phyloP scores from a whole-genome alignment of 2,113 vertebrate species.

The Propithecus coquereli region DNA sequence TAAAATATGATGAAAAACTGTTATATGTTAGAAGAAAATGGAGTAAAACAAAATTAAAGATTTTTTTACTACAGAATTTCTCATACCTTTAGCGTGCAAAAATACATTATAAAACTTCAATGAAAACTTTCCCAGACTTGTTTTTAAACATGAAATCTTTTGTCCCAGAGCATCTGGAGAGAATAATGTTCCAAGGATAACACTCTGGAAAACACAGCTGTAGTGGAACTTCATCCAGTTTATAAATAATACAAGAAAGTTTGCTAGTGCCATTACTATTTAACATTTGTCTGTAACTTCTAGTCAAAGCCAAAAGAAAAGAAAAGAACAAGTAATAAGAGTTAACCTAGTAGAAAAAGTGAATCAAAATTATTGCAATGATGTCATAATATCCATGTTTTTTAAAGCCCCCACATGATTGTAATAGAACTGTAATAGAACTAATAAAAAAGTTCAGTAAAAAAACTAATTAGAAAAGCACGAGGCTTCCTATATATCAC shows the following conservation, averaged over 20 bases:
- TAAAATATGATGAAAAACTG: slow-evolving; percentile 10
- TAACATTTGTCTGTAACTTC: not conserved
- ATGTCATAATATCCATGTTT: not conserved
- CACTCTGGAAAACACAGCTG: not conserved
- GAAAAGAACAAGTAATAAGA: not conserved
- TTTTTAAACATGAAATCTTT: not conserved
- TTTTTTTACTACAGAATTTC: not conserved
- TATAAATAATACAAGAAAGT: not conserved
- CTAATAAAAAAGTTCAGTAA: not conserved
- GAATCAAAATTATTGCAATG: not conserved
- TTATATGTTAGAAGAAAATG: not conserved
- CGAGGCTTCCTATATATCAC: not conserved
- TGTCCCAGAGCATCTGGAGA: not conserved
- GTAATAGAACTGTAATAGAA: not conserved
- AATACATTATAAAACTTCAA: not conserved
- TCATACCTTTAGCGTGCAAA: not conserved
- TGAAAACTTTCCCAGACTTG: not conserved
- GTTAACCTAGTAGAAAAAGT: not conserved
- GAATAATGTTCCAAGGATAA: not conserved
- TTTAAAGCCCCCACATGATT: not conserved
- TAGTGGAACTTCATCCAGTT: not conserved
- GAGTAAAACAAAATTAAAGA: not conserved
- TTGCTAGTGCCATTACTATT: not conserved
- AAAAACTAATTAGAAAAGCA: not conserved
- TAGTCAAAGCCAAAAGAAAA: not conserved